Conservation (phyloP, 2,797 vertebrate species). For the Eupleurogrammus muticus region DNA sequence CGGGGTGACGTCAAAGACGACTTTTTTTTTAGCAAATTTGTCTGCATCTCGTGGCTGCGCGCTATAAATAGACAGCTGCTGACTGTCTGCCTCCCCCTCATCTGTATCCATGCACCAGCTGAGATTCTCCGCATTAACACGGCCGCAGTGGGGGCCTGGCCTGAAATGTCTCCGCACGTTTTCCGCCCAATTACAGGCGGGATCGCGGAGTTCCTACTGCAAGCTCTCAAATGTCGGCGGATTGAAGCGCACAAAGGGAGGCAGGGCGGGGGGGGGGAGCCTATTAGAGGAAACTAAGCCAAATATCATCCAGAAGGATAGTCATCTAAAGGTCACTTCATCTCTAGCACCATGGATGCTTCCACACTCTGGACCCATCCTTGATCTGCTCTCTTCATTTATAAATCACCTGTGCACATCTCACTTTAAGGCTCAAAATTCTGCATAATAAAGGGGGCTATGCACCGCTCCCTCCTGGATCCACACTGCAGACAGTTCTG, state of each 20-base stretch:
- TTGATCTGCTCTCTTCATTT: too few species aligned
- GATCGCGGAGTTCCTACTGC: background rate
- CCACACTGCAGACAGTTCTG: too few species aligned
- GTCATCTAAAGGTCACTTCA: slow-evolving; percentile 35
- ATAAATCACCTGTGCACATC: too few species aligned
- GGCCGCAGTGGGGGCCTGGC: slow-evolving; percentile 18
- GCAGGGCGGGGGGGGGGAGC: too few species aligned
- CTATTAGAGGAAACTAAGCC: slow-evolving; percentile 22
- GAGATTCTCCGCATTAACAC: slow-evolving; percentile 41
- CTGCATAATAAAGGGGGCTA: too few species aligned
- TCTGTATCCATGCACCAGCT: slow-evolving; percentile 56
- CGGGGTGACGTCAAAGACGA: slow-evolving; percentile 36
- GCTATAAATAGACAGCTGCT: slow-evolving; percentile 67
- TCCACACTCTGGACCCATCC: too few species aligned
- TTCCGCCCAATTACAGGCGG: slow-evolving; percentile 33
- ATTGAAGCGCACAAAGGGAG: slow-evolving; percentile 12
- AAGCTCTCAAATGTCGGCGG: slow-evolving; percentile 14
- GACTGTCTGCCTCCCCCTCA: slow-evolving; percentile 53
- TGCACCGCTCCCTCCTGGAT: too few species aligned
- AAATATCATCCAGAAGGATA: background rate
- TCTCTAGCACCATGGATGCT: background rate
- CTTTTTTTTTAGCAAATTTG: slow-evolving; percentile 40
- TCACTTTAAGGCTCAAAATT: too few species aligned
- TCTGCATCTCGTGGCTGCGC: slow-evolving; percentile 44
- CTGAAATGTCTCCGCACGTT: slow-evolving; percentile 8